These are phyloP conservation scores for Gadus macrocephalus DNA, from an alignment of 2,113 vertebrate species.

Conservation along the genomic window DNA sequence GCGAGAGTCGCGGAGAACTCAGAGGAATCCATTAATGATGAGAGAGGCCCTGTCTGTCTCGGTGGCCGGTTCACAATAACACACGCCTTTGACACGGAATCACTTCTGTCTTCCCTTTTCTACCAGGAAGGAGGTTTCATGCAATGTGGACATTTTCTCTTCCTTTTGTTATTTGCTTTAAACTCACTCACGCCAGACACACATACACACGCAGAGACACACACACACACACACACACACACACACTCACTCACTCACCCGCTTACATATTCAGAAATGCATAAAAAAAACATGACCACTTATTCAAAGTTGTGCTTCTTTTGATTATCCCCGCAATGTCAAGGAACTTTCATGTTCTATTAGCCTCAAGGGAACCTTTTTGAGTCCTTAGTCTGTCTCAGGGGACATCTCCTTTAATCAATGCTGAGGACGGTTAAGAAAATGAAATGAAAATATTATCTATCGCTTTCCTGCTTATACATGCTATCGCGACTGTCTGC, in stretches of 20 bases:
- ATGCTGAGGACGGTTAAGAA: slow-evolving; percentile 8
- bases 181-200: slow-evolving; percentile 27
- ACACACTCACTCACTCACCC: neutral
- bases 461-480: neutral
- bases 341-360: slow-evolving; percentile 21
- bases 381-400: slow-evolving; percentile 6
- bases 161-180: slow-evolving; percentile 36
- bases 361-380: slow-evolving; percentile 21
- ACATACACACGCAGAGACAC: neutral
- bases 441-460: slow-evolving; percentile 13
- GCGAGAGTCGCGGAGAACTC: slow-evolving; percentile 10
- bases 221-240: neutral
- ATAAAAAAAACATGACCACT: slow-evolving; percentile 38
- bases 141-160: slow-evolving; percentile 21
- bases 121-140: slow-evolving; percentile 1
- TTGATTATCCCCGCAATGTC: slow-evolving; percentile 27
- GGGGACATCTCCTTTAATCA: slow-evolving; percentile 14
- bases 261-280: slow-evolving; percentile 25
- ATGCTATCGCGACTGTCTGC: slow-evolving; percentile 7
- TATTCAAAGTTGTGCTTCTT: slow-evolving; percentile 36
- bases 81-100: slow-evolving; percentile 25
- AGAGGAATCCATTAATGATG: slow-evolving; percentile 44
- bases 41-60: slow-evolving; percentile 25
- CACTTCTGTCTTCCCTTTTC: slow-evolving; percentile 23
- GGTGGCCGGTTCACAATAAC: slow-evolving; percentile 16